phyloP scores from a whole-genome alignment of 2,113 vertebrate genomes.

The Podarcis muralis region DNA sequence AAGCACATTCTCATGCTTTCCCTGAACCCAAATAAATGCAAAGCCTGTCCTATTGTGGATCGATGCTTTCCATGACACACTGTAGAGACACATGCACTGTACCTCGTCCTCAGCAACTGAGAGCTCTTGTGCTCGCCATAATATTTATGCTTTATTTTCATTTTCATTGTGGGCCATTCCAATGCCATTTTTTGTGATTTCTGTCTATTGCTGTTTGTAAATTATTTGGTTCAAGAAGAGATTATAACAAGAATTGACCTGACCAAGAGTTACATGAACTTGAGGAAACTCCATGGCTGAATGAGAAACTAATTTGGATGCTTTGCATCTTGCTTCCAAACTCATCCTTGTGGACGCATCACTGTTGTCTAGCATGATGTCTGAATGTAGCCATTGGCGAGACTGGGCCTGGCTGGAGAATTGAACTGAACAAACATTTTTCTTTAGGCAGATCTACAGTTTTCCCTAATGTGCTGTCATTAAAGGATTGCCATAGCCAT shows the following conservation, averaged over 20 bases:
- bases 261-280: slow-evolving; percentile 73
- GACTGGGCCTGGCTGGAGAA: background rate
- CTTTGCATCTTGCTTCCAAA: background rate
- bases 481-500: background rate
- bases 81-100: slow-evolving; percentile 35
- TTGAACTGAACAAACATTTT: slow-evolving; percentile 2
- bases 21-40: slow-evolving; percentile 17
- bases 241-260: slow-evolving; percentile 25
- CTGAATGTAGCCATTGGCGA: background rate
- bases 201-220: slow-evolving; percentile 57
- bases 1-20: background rate
- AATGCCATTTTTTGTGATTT: slow-evolving; percentile 31
- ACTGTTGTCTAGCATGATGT: background rate
- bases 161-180: slow-evolving; percentile 27
- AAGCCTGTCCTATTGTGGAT: background rate
- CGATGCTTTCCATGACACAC: slow-evolving; percentile 58
- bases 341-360: background rate
- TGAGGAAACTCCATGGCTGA: slow-evolving; percentile 46
- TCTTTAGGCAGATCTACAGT: background rate
- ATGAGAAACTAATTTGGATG: background rate
- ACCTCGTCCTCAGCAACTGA: slow-evolving; percentile 38
- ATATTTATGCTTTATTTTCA: slow-evolving; percentile 56
- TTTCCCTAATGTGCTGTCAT: background rate
- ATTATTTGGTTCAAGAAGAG: slow-evolving; percentile 59
- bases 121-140: slow-evolving; percentile 39